phyloP scores from a whole-genome alignment of 2,888 invertebrate genomes.

The Atherix ibis region DNA sequence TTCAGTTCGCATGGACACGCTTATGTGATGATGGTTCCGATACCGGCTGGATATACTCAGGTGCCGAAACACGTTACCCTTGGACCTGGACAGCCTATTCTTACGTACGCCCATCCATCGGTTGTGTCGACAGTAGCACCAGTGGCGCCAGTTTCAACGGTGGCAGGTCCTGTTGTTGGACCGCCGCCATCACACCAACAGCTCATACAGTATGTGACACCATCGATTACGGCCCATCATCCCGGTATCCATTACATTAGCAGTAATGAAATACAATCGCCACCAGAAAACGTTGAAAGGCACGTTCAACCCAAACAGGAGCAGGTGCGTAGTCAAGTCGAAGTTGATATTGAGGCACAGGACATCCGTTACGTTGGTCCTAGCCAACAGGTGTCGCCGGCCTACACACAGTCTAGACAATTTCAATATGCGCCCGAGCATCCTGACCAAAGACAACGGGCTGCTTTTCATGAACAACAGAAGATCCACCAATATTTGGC shows the following conservation, averaged over 20 bases:
- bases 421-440: slow-evolving; percentile 21
- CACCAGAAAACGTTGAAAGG: slow-evolving; percentile 6
- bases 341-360: slow-evolving; percentile 5
- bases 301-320: slow-evolving; percentile 11
- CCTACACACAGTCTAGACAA: slow-evolving; percentile 20
- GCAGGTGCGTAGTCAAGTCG: neutral
- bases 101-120: slow-evolving; percentile 13
- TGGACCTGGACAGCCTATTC: slow-evolving; percentile 11
- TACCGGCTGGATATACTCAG: slow-evolving; percentile 11
- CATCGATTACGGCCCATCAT: slow-evolving; percentile 5
- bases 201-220: slow-evolving; percentile 5
- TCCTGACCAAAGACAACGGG: slow-evolving; percentile 9
- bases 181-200: slow-evolving; percentile 4
- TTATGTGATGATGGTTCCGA: slow-evolving; percentile 14
- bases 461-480: slow-evolving; percentile 9
- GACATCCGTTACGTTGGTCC: slow-evolving; percentile 12
- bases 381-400: slow-evolving; percentile 6
- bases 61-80: slow-evolving; percentile 9
- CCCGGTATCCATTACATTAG: slow-evolving; percentile 3
- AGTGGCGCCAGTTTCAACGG: slow-evolving; percentile 5
- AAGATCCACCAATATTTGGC: slow-evolving; percentile 6
- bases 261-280: slow-evolving; percentile 6
- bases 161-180: no score
- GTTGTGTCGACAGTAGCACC: slow-evolving; percentile 4
- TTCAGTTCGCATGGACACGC: slow-evolving; percentile 8